phyloP scores from a whole-genome alignment of 1,140 invertebrate species.

The Oryctes rhinoceros region DNA sequence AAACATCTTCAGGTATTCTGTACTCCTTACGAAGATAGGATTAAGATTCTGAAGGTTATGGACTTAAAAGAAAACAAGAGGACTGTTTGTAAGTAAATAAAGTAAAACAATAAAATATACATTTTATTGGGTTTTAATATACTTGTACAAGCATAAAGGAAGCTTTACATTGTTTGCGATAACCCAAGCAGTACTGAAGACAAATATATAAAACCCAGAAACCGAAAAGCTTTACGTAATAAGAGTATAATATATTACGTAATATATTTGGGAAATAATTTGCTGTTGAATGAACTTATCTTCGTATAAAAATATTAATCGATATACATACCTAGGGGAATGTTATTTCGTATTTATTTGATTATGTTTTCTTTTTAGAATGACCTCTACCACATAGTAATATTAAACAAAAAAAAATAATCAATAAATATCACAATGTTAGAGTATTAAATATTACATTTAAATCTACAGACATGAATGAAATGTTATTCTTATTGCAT shows the following conservation, averaged over 20 bases:
- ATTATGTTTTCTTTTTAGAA: not conserved
- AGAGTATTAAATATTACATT: conserved; percentile 10
- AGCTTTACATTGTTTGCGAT: conserved; percentile 44
- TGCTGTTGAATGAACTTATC: no score
- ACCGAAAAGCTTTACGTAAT: conserved; percentile 44
- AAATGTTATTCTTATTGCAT: conserved; percentile 15
- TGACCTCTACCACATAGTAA: conserved; percentile 12
- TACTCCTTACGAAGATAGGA: conserved; percentile 25
- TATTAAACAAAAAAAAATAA: not conserved
- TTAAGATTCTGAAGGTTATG: conserved; percentile 17
- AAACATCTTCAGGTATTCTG: conserved; percentile 41
- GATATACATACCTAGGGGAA: not conserved
- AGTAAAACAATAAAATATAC: conserved; percentile 49
- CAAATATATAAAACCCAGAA: conserved; percentile 49
- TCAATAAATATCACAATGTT: conserved; percentile 42
- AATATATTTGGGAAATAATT: not conserved
- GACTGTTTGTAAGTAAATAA: conserved; percentile 45
- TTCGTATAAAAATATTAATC: no score
- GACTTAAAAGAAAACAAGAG: conserved; percentile 29
- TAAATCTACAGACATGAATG: conserved; percentile 14
- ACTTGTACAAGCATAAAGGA: conserved; percentile 46
- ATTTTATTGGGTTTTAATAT: conserved; percentile 48
- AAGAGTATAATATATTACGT: not conserved
- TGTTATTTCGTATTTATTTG: not conserved
- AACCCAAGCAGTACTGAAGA: conserved; percentile 44